Percentiles rank a stretch among this genome's conserved stretches.
Evolutionary conservation across 2,113 vertebrate genomes (phyloP).

Genomic region (Todiramphus chloris): DNA sequence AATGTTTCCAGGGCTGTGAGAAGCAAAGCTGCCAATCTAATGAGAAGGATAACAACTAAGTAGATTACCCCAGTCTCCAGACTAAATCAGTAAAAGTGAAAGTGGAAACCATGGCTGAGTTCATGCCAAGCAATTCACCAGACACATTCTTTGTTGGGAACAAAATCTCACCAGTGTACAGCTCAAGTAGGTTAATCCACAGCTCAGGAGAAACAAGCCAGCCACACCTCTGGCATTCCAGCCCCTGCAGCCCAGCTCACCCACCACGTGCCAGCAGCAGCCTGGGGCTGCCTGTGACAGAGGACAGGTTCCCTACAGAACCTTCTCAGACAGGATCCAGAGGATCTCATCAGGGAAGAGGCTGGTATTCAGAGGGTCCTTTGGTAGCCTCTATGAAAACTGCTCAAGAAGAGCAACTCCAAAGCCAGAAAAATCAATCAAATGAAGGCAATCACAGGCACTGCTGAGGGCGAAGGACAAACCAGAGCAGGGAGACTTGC

Average conservation of each 20-base stretch:
- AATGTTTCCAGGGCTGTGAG: background rate
- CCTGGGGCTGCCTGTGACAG: background rate
- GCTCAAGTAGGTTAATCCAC: background rate
- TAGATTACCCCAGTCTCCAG: background rate
- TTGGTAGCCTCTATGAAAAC: background rate
- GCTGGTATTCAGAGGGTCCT: background rate
- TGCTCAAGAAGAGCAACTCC: background rate
- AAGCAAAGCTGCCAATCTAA: background rate
- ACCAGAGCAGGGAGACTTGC: background rate
- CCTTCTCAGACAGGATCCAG: background rate
- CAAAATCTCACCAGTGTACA: background rate
- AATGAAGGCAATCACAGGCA: background rate
- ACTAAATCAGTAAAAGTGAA: background rate
- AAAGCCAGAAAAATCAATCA: background rate
- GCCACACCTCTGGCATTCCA: background rate
- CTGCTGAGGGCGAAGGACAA: background rate
- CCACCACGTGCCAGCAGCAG: too few species aligned
- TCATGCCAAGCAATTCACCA: background rate
- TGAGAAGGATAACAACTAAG: background rate
- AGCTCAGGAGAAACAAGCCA: background rate
- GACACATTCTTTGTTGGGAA: background rate
- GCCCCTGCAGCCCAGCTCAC: too few species aligned
- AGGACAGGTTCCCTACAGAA: background rate
- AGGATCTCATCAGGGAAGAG: background rate
- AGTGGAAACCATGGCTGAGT: background rate